Evolutionary conservation across 2,888 invertebrate genomes (phyloP), one percentile per base, ranked within the genome.

Genomic region (Brachycybe producta): DNA sequence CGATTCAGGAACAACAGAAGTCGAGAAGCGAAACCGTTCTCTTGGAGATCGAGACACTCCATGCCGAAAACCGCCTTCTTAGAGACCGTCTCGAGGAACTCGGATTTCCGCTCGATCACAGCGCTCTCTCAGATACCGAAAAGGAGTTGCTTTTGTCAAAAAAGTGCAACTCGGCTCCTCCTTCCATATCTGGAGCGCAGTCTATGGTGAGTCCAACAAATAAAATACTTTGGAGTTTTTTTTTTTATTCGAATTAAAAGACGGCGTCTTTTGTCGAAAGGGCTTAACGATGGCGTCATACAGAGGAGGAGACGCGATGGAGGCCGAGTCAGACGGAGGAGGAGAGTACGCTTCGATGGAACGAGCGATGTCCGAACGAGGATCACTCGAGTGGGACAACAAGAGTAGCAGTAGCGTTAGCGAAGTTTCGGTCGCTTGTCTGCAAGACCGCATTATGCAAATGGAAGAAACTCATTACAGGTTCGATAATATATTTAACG

Each of bases 401-500:
- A 83, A 86, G 67, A 87, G 87, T 51, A 83, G 82, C 39, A 84
- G 86, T 54, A 83, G 83, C 3, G 74, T 81, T 57, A 87, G 87
- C 67, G 90, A 91, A 69, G 80, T 90, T 51, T 71, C 71, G 3
- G 87, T 92, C 55, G 90, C 90, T 19, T 90, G 90, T 65, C 74
- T 88, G 55, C 92, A 92, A 69, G 92, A 92, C 65, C 79, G 88
- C 63, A 90, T 92, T 60, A 76, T 86, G 65, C 86, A 88, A 70
- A 88, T 87, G 86, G 86, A 87, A 65, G 87, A 87, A 67, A 85
- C 84, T 17, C 85, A 87, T 63, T 82, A 84, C 59, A 56, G 58
- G 55, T 58, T 5, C 17, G 23, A 5, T 21, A 3, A 15, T 13
- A n/a, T 3, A 17, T n/a, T 42, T 7, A 2, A n/a, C 7, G 28